These are phyloP conservation scores for Falco biarmicus DNA, from an alignment of 2,797 vertebrate species.

Conservation along the genomic window DNA sequence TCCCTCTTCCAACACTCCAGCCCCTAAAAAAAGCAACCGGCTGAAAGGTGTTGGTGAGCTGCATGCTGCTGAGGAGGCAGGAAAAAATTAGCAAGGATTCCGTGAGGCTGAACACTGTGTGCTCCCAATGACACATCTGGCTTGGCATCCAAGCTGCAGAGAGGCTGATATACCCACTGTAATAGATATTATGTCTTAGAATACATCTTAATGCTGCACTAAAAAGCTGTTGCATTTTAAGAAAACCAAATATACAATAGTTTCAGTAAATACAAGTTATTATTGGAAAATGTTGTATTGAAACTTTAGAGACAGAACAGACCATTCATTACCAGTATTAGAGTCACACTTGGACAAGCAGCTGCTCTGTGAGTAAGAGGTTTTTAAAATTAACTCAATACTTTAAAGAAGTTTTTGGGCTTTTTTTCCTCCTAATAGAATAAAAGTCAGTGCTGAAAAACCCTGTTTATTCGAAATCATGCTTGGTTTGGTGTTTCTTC, in stretches of 20 bases:
- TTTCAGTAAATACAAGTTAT: conserved; percentile 63
- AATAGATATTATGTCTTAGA: neutral
- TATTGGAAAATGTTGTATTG: conserved; percentile 4
- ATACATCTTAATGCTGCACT: neutral
- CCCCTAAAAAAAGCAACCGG: neutral
- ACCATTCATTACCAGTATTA: conserved; percentile 32
- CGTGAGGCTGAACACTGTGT: neutral
- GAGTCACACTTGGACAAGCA: conserved; percentile 42
- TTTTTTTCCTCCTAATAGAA: neutral
- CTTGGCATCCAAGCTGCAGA: conserved; percentile 6
- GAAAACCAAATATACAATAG: neutral
- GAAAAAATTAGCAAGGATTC: neutral
- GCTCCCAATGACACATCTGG: conserved; percentile 9
- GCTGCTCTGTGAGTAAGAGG: conserved; percentile 29
- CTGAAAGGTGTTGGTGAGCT: conserved; percentile 8
- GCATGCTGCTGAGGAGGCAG: conserved; percentile 8
- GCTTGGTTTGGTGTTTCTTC: neutral
- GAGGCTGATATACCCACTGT: conserved; percentile 18
- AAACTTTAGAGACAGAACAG: conserved; percentile 33
- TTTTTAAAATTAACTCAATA: conserved; percentile 33
- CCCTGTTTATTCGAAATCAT: neutral
- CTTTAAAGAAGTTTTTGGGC: conserved; percentile 36
- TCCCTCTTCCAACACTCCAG: neutral
- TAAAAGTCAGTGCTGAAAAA: neutral
- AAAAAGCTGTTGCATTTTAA: neutral